Base-by-base conservation (phyloP, 1,140 invertebrate species). In the Doryteuthis pealeii region DNA sequence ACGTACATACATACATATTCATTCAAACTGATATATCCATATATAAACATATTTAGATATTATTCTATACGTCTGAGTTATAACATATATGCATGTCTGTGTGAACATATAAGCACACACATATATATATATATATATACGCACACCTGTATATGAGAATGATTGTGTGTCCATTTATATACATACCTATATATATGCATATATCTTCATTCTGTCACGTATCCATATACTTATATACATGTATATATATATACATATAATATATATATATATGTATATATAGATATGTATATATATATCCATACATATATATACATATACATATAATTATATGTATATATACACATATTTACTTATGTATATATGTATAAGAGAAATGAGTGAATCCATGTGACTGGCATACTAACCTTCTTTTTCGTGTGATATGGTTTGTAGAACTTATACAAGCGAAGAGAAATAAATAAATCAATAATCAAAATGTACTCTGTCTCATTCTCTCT, bases 71-170 rank as follows among this genome's bases (percentile, higher is more conserved):
- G 12, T 49, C 12, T 49, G 22, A 12, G 22, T 49, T 12, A 49
- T 49, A 49, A 49, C 45, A 49, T 18, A 49, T 18, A 49, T 18
- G 18, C 45, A 49, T 49, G 22, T 49, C 12, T 49, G 22, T 1
- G 22, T 49, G 22, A 14, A 49, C 22, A 49, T 49, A 49, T 49
- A 49, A 1, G 22, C 1, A 49, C 1, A 14, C 22, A 49, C 22
- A 49, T 49, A 49, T 49, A 49, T 22, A 49, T 49, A 49, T 49
- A 49, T 49, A 49, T 49, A 49, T 49, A 49, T 49, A 49, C 45
- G 22, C 22, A 49, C 45, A 49, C 22, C 8, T 22, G 22, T 49
- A 49, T 49, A 22, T 49, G 45, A 12, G 22, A 0, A 15, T 49
- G 22, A 49, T 49, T 1, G 45, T 22, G 22, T 49, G 45, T 49